Evolutionary conservation across 2,888 invertebrate genomes (phyloP).

Genomic region (Gastrophysa polygoni): DNA sequence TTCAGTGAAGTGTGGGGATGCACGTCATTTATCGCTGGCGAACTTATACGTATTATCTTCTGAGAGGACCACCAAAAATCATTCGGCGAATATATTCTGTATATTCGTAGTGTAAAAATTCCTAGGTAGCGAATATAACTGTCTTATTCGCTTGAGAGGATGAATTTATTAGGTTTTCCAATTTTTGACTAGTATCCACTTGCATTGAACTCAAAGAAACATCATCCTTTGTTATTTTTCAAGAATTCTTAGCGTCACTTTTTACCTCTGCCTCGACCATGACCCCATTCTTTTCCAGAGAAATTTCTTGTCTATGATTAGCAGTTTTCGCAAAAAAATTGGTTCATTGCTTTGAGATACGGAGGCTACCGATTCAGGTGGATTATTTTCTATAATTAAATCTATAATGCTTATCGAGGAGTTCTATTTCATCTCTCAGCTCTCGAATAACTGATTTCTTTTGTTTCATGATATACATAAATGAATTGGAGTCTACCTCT

Average conservation of each 20-base stretch:
- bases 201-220: slow-evolving; percentile 4
- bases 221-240: slow-evolving; percentile 5
- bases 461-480: slow-evolving; percentile 3
- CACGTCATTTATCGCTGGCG: too few relatives aligned
- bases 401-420: slow-evolving; percentile 3
- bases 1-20: too few relatives aligned
- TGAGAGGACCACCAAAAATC: too few relatives aligned
- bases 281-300: not conserved
- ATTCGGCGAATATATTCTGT: too few relatives aligned
- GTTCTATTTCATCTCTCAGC: slow-evolving; percentile 4
- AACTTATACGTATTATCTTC: too few relatives aligned
- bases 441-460: slow-evolving; percentile 1
- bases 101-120: too few relatives aligned
- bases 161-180: not conserved
- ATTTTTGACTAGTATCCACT: slow-evolving; percentile 1
- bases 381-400: slow-evolving; percentile 1
- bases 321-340: not conserved
- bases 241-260: slow-evolving; percentile 1
- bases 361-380: not conserved
- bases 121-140: too few relatives aligned
- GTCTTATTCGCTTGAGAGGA: too few relatives aligned
- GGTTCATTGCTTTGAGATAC: slow-evolving; percentile 1
- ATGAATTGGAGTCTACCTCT: slow-evolving; percentile 1
- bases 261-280: slow-evolving; percentile 2
- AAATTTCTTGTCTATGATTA: slow-evolving; percentile 1